phyloP scores from a whole-genome alignment of 2,797 vertebrate genomes.

The Sebastes dallii region DNA sequence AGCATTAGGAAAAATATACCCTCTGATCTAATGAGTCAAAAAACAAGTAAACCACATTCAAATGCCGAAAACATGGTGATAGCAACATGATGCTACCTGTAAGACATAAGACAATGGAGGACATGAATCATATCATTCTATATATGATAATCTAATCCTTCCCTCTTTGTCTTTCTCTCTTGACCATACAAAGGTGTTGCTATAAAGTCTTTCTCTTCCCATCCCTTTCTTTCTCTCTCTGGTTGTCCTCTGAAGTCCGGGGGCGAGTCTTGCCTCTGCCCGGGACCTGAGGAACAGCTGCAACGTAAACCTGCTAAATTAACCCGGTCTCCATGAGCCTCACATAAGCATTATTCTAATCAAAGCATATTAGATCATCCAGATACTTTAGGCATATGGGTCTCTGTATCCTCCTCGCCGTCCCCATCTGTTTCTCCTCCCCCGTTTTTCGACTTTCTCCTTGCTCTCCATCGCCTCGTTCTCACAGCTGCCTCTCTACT shows the following conservation, averaged over 20 bases:
- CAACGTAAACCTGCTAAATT: conserved; percentile 79
- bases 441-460: conserved; percentile 36
- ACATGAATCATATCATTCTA: neutral
- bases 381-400: conserved; percentile 85
- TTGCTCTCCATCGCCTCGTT: conserved; percentile 53
- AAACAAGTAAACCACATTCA: neutral
- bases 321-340: conserved; percentile 74
- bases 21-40: neutral
- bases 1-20: neutral
- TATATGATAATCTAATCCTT: neutral
- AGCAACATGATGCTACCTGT: neutral
- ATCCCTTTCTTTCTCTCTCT: conserved; percentile 30
- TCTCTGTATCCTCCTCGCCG: conserved; percentile 71
- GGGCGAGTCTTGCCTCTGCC: conserved; percentile 37
- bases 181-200: neutral
- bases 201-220: neutral
- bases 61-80: neutral
- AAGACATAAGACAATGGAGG: neutral
- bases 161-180: neutral
- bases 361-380: conserved; percentile 84
- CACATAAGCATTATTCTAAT: conserved; percentile 84
- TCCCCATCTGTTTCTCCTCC: conserved; percentile 81
- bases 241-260: conserved; percentile 54
- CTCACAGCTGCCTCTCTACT: conserved; percentile 69
- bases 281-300: conserved; percentile 78